Conservation (phyloP, 1,140 invertebrate genomes). For the Trichoplusia ni region DNA sequence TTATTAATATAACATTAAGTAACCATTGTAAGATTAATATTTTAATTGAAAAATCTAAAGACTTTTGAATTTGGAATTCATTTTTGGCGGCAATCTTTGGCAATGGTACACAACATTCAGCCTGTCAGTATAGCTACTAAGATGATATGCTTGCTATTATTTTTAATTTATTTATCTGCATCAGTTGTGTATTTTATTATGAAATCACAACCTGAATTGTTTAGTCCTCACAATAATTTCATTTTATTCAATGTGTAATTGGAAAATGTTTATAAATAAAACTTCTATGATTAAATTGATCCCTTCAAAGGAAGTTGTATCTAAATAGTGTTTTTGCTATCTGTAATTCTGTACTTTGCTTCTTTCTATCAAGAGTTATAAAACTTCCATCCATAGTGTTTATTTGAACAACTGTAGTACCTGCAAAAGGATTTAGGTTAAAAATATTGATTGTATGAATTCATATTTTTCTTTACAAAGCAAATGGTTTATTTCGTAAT, state of each 20-base stretch:
- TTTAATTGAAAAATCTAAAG: conserved; percentile 20
- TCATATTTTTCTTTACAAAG: not conserved
- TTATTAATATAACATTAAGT: conserved; percentile 40
- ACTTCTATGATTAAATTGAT: conserved; percentile 69
- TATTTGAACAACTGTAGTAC: conserved; percentile 25
- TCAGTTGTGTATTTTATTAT: conserved; percentile 29
- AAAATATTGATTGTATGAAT: not conserved
- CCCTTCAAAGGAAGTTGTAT: conserved; percentile 61
- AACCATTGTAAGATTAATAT: conserved; percentile 40
- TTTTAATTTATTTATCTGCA: conserved; percentile 11
- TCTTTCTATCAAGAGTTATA: conserved; percentile 22
- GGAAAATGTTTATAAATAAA: conserved; percentile 36
- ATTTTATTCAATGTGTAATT: conserved; percentile 22
- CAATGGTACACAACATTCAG: conserved; percentile 5
- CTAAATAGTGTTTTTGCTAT: conserved; percentile 30
- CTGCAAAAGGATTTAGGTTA: conserved; percentile 21
- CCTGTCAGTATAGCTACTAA: conserved; percentile 36
- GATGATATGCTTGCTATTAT: conserved; percentile 47
- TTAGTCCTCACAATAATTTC: conserved; percentile 6
- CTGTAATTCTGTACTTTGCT: conserved; percentile 26
- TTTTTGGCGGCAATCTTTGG: conserved; percentile 27
- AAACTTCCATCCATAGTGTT: conserved; percentile 27
- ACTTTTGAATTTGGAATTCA: conserved; percentile 37
- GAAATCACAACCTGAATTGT: conserved; percentile 27
- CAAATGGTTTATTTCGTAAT: not conserved